Conservation (phyloP, 2,113 vertebrate genomes). For the rat (Rattus norvegicus) region DNA sequence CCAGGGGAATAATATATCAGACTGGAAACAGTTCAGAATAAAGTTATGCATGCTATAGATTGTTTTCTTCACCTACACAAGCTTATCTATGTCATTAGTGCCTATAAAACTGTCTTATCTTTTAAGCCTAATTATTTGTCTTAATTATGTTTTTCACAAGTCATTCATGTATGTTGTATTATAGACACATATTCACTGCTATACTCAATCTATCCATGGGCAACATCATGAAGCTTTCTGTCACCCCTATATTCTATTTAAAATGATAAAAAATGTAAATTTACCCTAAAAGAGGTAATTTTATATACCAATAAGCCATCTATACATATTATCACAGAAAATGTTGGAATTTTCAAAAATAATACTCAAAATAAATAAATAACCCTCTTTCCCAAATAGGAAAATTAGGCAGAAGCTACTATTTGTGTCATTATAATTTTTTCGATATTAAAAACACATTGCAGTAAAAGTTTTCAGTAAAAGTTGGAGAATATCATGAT, state of each 20-base stretch:
- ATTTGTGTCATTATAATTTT: slow-evolving; percentile 6
- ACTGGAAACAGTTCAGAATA: neutral
- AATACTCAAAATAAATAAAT: neutral
- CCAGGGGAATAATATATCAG: neutral
- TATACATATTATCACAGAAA: neutral
- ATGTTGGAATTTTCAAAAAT: slow-evolving; percentile 9
- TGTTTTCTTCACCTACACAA: slow-evolving; percentile 31
- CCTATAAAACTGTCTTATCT: slow-evolving; percentile 49
- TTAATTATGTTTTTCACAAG: slow-evolving; percentile 47
- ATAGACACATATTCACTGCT: neutral
- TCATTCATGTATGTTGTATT: slow-evolving; percentile 46
- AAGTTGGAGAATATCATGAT: neutral
- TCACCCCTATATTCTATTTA: slow-evolving; percentile 5
- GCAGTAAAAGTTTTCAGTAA: neutral
- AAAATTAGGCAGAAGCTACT: neutral
- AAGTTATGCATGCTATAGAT: neutral
- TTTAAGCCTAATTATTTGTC: slow-evolving; percentile 60
- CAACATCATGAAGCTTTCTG: slow-evolving; percentile 21
- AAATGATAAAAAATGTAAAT: slow-evolving; percentile 43
- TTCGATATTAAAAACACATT: neutral
- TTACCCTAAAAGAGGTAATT: neutral
- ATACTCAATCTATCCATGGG: slow-evolving; percentile 34
- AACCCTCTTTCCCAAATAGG: neutral
- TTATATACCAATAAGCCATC: neutral
- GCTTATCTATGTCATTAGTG: slow-evolving; percentile 41